phyloP scores from a whole-genome alignment of 2,888 invertebrate genomes.

The Diplolepis rosae region DNA sequence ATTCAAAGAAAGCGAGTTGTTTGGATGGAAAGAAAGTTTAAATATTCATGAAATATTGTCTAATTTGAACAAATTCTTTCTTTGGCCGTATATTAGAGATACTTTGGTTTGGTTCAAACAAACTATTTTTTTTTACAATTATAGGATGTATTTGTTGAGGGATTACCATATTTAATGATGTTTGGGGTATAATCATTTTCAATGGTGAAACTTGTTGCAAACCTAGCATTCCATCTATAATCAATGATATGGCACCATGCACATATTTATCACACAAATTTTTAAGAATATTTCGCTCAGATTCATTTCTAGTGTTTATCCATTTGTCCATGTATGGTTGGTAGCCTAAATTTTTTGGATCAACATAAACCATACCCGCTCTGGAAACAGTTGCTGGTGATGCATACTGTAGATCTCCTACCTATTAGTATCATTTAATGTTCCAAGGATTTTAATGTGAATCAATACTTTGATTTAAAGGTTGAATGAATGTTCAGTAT shows the following conservation, averaged over 20 bases:
- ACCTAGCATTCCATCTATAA: slow-evolving; percentile 83
- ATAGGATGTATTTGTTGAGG: not conserved
- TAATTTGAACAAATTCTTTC: too few species aligned
- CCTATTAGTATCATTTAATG: slow-evolving; percentile 71
- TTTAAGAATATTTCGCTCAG: slow-evolving; percentile 72
- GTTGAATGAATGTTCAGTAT: too few species aligned
- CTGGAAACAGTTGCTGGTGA: slow-evolving; percentile 95
- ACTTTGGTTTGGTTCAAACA: too few species aligned
- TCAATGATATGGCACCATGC: slow-evolving; percentile 81
- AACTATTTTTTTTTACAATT: too few species aligned
- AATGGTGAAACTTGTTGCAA: slow-evolving; percentile 83
- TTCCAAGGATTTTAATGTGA: not conserved
- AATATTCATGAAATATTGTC: too few species aligned
- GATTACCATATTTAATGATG: slow-evolving; percentile 87
- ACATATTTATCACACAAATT: slow-evolving; percentile 86
- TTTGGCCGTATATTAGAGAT: too few species aligned
- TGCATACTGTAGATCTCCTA: slow-evolving; percentile 91
- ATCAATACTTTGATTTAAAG: not conserved
- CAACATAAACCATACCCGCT: slow-evolving; percentile 95
- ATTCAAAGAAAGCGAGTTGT: too few species aligned
- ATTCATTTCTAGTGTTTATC: slow-evolving; percentile 77
- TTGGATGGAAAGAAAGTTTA: too few species aligned
- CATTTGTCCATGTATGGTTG: slow-evolving; percentile 92
- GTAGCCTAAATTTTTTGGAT: slow-evolving; percentile 92
- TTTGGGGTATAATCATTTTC: slow-evolving; percentile 88